phyloP scores from a whole-genome alignment of 2,113 vertebrate species.

The Vanacampus margaritifer region DNA sequence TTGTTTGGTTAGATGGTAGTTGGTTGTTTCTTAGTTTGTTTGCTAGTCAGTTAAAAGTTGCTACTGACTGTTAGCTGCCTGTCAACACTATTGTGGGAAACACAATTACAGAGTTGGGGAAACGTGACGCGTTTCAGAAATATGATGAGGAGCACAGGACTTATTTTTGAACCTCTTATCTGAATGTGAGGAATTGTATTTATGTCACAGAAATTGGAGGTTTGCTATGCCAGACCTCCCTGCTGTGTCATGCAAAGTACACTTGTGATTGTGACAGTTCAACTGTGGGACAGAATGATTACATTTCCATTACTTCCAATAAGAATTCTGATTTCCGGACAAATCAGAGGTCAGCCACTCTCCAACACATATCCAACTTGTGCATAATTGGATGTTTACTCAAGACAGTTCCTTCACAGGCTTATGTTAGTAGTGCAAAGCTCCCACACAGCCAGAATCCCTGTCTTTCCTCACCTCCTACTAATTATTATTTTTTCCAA shows the following conservation, averaged over 20 bases:
- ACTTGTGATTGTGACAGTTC: not conserved
- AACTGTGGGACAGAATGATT: not conserved
- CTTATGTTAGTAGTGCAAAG: conserved; percentile 4
- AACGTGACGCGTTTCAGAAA: not conserved
- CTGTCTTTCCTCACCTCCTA: conserved; percentile 16
- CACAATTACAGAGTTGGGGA: not conserved
- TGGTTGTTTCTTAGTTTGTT: not conserved
- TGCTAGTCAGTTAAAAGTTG: not conserved
- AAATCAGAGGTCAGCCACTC: not conserved
- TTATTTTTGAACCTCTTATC: not conserved
- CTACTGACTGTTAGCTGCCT: not conserved
- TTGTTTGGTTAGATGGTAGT: no score
- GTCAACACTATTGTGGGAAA: not conserved
- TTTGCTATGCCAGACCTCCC: not conserved
- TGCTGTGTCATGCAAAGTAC: not conserved
- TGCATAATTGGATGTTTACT: not conserved
- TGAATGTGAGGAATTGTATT: not conserved
- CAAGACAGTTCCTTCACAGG: conserved; percentile 3
- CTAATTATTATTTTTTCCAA: conserved; percentile 42
- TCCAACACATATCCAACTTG: not conserved
- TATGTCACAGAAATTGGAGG: not conserved
- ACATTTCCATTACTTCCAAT: not conserved
- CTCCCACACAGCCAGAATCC: not conserved
- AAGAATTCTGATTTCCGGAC: not conserved
- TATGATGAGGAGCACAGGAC: not conserved